A percentile compares a stretch with the other conserved stretches of the same genome.
These are phyloP conservation scores for Cryptocheilus praepositus DNA, from an alignment of 2,888 invertebrate species.

Conservation along the genomic window DNA sequence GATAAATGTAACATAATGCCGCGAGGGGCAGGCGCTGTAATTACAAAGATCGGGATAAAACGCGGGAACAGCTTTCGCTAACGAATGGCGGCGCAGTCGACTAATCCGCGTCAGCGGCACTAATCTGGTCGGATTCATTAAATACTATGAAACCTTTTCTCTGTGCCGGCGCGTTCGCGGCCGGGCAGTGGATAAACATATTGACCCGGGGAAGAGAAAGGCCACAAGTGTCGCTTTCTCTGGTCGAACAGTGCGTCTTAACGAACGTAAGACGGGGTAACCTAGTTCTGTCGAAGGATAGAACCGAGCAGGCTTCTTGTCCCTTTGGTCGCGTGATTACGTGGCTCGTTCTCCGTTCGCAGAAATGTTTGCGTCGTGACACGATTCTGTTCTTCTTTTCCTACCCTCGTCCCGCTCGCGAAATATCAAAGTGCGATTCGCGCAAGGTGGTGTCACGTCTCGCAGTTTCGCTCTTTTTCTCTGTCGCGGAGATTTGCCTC, in stretches of 20 bases:
- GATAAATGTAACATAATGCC: too few species aligned
- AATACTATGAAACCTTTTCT: too few species aligned
- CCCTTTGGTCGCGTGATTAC: conserved; percentile 33
- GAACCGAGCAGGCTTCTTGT: conserved; percentile 28
- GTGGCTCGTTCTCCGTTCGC: conserved; percentile 33
- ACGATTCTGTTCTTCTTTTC: background rate
- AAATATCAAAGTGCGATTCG: conserved; percentile 10
- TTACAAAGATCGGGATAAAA: too few species aligned
- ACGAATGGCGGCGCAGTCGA: too few species aligned
- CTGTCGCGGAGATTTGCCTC: background rate
- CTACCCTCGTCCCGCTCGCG: background rate
- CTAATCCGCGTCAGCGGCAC: too few species aligned
- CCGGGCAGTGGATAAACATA: too few species aligned
- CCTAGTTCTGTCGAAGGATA: conserved; percentile 40
- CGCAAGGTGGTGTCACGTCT: background rate
- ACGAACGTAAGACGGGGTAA: conserved; percentile 35
- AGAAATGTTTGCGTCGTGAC: conserved; percentile 13
- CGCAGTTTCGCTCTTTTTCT: conserved; percentile 2
- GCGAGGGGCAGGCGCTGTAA: too few species aligned
- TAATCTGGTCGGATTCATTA: too few species aligned
- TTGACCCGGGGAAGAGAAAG: background rate
- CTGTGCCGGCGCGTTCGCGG: too few species aligned
- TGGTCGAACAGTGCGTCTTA: conserved; percentile 22
- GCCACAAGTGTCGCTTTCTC: conserved; percentile 7
- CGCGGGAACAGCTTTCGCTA: too few species aligned